Evolutionary conservation across 2,113 vertebrate species (phyloP).

Genomic region (Tragulus kanchil): DNA sequence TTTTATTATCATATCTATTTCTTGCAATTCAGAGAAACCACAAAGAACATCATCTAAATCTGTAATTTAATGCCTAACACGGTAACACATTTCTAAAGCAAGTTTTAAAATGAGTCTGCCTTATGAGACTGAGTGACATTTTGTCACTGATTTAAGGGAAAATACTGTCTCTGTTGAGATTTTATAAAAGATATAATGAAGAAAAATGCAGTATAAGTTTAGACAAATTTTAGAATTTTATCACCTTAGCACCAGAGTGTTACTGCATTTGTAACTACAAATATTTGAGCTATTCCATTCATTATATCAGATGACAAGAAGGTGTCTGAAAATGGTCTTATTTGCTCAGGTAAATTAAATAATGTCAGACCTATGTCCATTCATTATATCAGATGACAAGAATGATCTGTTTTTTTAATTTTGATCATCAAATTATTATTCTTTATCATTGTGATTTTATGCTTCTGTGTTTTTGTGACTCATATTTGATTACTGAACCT

Average conservation of each 20-base stretch:
- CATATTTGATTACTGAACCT: neutral
- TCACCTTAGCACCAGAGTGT: constrained; percentile 58
- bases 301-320: constrained; percentile 64
- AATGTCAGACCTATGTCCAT: constrained; percentile 46
- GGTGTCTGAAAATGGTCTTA: constrained; percentile 57
- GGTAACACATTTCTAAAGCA: constrained; percentile 65
- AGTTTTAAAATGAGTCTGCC: constrained; percentile 64
- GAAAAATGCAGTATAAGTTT: constrained; percentile 48
- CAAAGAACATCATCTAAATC: constrained; percentile 63
- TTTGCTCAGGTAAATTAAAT: constrained; percentile 71
- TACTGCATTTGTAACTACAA: constrained; percentile 62
- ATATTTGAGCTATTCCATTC: constrained; percentile 70
- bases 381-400: too few relatives aligned
- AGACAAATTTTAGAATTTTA: constrained; percentile 72
- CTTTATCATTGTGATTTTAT: neutral
- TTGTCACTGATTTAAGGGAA: constrained; percentile 74
- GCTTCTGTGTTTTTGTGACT: neutral
- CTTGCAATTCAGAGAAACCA: constrained; percentile 55
- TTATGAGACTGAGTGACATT: constrained; percentile 66
- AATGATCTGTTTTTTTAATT: constrained; percentile 2
- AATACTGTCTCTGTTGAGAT: constrained; percentile 59
- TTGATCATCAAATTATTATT: neutral
- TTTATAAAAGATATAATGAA: constrained; percentile 57
- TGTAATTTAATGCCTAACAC: constrained; percentile 65
- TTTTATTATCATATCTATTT: constrained; percentile 68